Evolutionary conservation across 2,888 invertebrate genomes (phyloP).

Genomic region (Philereme vetulata): DNA sequence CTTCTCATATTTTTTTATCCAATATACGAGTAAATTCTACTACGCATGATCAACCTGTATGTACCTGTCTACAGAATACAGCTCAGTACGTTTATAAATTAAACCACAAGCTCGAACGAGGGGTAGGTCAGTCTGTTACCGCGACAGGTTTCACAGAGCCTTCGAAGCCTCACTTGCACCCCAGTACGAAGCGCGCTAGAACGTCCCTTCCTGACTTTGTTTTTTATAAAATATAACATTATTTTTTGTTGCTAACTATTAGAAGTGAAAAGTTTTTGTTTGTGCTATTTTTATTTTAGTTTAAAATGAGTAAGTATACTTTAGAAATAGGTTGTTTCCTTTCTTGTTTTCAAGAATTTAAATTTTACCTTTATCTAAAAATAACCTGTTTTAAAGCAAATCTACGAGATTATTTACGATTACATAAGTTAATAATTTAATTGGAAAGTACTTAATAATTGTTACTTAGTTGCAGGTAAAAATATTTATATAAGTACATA

Average conservation of each 20-base stretch:
- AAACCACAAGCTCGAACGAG: constrained; percentile 16
- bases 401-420: no score
- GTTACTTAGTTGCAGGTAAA: no score
- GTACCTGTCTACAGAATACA: not conserved
- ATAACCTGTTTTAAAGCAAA: no score
- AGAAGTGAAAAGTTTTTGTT: not conserved
- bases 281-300: constrained; percentile 8
- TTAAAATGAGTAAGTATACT: constrained; percentile 9
- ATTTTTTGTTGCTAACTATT: not conserved
- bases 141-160: constrained; percentile 41
- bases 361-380: no score
- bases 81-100: constrained; percentile 27
- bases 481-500: no score
- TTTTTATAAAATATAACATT: constrained; percentile 12
- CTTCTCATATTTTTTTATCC: no score
- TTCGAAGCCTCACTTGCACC: constrained; percentile 62
- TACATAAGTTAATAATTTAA: no score
- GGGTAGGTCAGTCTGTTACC: constrained; percentile 19
- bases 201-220: constrained; percentile 45
- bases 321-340: not conserved
- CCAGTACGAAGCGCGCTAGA: constrained; percentile 53
- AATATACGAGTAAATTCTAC: not conserved
- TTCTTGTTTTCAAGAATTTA: no score
- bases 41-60: constrained; percentile 22
- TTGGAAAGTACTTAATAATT: no score